Base-by-base conservation (phyloP, 1,140 invertebrate species). In the Lordiphosa mommai region DNA sequence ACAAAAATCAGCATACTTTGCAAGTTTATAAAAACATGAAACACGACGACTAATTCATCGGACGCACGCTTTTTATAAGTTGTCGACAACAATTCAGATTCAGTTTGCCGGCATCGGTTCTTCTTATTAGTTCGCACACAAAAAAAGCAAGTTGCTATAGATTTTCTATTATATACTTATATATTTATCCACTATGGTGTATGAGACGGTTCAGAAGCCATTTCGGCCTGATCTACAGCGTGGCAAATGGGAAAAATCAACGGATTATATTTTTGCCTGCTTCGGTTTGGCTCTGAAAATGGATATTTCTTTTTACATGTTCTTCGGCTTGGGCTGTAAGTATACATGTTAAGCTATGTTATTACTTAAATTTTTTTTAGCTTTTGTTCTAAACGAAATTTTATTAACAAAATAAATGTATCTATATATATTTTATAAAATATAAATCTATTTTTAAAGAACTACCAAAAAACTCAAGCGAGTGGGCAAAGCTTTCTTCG, bases 211-310 rank as follows among this genome's bases (percentile, higher is more conserved):
- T 4, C 57, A 51, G 12, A 72, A 60, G 43, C 87, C 86, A 23
- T 88, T 84, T 36, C 60, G 60, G 1, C 87, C 85, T 10, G 87
- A 88, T 20, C 37, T 50, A 2, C 30, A 57, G 13, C 87, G 87
- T 9, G 87, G 86, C 1, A 76, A 67, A 38, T 88, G 87, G 87
- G 66, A 84, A 36, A 67, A 73, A 6, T 72, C 84, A 4, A 56
- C 55, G 13, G 87, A 88, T 48, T 88, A 57, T 36, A 40, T 88
- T 1, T 86, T 61, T 10, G 84, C 79, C 40, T 77, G 79, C 13
- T 57, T 77, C 9, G 79, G 84, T 13, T 41, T 87, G 20, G 66
- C 74, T 16, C 68, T 88, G 1, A 84, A 82, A 17, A 23, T 82
- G 52, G 86, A 87, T 56, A 0, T 84, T 14, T 47, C 65, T 1